phyloP scores from a whole-genome alignment of 2,888 invertebrate genomes.

The Microchrysa polita region DNA sequence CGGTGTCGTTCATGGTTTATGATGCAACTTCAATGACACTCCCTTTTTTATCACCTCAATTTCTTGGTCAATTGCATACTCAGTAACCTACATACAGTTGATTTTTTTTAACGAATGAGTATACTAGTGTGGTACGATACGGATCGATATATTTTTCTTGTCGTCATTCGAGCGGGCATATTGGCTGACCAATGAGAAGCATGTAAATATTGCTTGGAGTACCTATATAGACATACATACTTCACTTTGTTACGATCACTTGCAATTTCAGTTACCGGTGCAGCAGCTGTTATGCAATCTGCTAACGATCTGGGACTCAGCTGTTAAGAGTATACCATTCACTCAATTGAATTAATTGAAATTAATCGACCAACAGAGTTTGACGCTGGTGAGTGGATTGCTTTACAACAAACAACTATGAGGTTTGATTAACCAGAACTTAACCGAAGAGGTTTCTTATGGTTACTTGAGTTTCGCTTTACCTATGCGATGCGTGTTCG shows the following conservation, averaged over 20 bases:
- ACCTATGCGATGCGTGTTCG: background rate
- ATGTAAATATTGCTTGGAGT: too few relatives aligned
- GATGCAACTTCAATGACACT: background rate
- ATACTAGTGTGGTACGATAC: too few relatives aligned
- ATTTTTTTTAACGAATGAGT: background rate
- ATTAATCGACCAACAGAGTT: background rate
- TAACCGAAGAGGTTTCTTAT: background rate
- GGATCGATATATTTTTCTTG: too few relatives aligned
- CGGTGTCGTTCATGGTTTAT: background rate
- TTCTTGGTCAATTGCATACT: background rate
- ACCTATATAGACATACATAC: too few relatives aligned
- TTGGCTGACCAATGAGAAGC: too few relatives aligned
- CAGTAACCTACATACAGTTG: background rate
- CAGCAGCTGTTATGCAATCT: constrained; percentile 1
- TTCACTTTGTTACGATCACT: background rate
- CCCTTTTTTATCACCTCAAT: background rate
- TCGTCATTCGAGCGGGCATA: too few relatives aligned
- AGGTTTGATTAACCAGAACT: constrained; percentile 1
- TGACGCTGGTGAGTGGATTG: constrained; percentile 6
- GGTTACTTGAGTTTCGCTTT: background rate
- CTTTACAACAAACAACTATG: background rate
- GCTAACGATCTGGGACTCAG: background rate
- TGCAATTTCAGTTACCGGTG: background rate
- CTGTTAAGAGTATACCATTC: background rate
- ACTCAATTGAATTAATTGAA: constrained; percentile 23